Evolutionary conservation across 2,113 vertebrate genomes (phyloP).

Genomic region (Pica pica): DNA sequence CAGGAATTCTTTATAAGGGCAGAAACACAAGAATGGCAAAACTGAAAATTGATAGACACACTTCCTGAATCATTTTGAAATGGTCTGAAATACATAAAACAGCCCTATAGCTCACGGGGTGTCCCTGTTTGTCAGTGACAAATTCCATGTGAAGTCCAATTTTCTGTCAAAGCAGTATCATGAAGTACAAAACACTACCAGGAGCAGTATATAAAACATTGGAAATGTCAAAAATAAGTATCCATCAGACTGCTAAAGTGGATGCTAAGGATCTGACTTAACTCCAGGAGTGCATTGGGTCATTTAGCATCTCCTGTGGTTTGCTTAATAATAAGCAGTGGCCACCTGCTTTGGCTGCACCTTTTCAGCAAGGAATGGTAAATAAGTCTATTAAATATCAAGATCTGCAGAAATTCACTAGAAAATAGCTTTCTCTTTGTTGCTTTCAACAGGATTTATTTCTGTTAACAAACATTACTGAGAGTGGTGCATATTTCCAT

Average conservation of each 20-base stretch:
- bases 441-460: neutral
- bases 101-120: neutral
- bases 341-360: neutral
- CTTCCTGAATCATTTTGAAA: neutral
- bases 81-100: neutral
- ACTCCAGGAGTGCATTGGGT: neutral
- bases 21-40: accelerated
- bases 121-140: neutral
- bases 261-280: neutral
- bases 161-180: neutral
- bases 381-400: neutral
- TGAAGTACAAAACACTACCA: neutral
- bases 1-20: neutral
- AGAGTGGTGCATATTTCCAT: neutral
- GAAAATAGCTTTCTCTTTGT: neutral
- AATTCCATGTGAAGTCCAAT: neutral
- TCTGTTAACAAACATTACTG: neutral
- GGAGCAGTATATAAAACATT: neutral
- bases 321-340: neutral
- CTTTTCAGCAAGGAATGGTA: neutral
- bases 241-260: neutral
- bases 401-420: neutral
- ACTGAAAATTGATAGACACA: neutral
- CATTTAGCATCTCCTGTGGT: neutral
- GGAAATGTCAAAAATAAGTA: neutral